Base-by-base conservation (phyloP, 2,888 invertebrate genomes). In the Perithous albicinctus region DNA sequence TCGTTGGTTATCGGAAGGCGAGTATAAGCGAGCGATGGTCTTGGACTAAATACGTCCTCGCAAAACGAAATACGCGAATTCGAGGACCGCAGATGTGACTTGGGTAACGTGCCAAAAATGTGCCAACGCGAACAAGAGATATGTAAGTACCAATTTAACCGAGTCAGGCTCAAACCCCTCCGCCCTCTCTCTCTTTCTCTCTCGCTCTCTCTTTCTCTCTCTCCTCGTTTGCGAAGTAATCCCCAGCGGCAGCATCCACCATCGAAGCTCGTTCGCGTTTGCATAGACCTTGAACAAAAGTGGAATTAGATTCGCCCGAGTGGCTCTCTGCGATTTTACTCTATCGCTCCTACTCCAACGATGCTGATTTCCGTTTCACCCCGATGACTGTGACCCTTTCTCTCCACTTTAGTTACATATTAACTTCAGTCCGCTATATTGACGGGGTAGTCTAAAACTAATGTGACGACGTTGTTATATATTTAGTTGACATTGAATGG, bases 61-160 rank as follows among this genome's bases (percentile, higher is more conserved):
- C 84, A 87, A 88, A 88, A 78, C 85, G 87, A 86, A 86, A 86
- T 83, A 85, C 85, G 83, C 82, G 85, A 83, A 85, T 84, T 85
- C 82, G 83, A 81, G 82, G 77, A 72, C 77, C 85, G 86, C 86
- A 89, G 88, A 89, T 87, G 89, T 86, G 87, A 82, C 85, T 69
- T 82, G 87, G 86, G 86, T 85, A 85, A 83, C 85, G 88, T 90
- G 89, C 89, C 89, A 89, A 90, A 90, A 89, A 89, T 90, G 88
- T 89, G 89, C 88, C 89, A 89, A 85, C 87, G 85, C 80, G 87
- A 87, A 88, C 87, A 87, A 89, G 88, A 89, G 87, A 90, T 90
- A 89, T 88, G 89, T 87, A 88, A 90, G 89, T 88, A 89, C 89
- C 88, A 88, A 89, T 90, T 89, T 90, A 89, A 89, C 87, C 87